Evolutionary conservation across 1,140 invertebrate genomes (phyloP), one percentile per base, ranked within the genome.

Genomic region (Propsilocerus akamusi): DNA sequence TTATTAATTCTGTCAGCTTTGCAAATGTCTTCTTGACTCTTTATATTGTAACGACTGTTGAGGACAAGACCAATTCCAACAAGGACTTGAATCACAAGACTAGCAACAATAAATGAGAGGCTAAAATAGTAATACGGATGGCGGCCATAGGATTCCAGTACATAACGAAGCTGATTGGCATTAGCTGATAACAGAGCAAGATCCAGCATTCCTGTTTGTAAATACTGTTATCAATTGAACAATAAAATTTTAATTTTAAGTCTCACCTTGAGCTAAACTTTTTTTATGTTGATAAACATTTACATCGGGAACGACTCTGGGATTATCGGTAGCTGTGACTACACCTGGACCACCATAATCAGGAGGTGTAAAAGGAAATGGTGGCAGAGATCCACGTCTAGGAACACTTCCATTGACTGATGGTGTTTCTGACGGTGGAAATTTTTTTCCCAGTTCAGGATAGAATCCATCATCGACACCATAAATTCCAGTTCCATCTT

Each of bases 221-320:
- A n/a, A n/a, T n/a, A n/a, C n/a, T n/a, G n/a, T n/a, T n/a, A n/a
- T n/a, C n/a, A n/a, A n/a, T n/a, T n/a, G n/a, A n/a, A n/a, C n/a
- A n/a, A n/a, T n/a, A n/a, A n/a, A n/a, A n/a, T n/a, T n/a, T n/a
- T n/a, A n/a, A n/a, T n/a, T n/a, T n/a, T n/a, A n/a, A n/a, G n/a
- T n/a, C n/a, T n/a, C n/a, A n/a, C n/a, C n/a, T n/a, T 88, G 86
- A 0, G 86, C 86, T 25, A 89, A 68, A 6, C 86, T 89, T 60
- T 91, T 90, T 59, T 87, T 89, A 51, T 88, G 85, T 52, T 87
- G 83, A 65, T 88, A 89, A 5, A 82, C 69, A 66, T 88, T 87
- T 12, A 83, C 71, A 57, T 88, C 83, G 4, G 76, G 75, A 2
- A 70, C 69, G 14, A 72, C 56, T 4, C 60, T 51, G 24, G n/a